Base-by-base conservation (phyloP, 2,888 invertebrate genomes). In the Sarcophaga subvicina region DNA sequence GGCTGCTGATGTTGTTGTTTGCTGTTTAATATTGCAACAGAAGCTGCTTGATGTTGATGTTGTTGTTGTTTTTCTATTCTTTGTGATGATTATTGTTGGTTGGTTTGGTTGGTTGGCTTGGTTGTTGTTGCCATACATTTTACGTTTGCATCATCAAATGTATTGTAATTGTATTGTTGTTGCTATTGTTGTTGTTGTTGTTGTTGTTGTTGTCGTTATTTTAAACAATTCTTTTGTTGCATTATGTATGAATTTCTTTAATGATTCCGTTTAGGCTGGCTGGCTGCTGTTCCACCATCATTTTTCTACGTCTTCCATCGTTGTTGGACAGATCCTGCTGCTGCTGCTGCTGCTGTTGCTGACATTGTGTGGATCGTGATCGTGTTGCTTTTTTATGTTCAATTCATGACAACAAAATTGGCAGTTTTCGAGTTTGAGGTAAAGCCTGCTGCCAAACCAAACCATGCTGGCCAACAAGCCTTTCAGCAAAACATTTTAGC, bases 331-430 rank as follows among this genome's bases (percentile, higher is more conserved):
- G 60, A 69, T 76, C 66, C 75, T 80, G 71, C 12, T 76, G 25
- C 66, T 69, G 81, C 67, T 60, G 72, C 60, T 71, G 63, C 22
- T 64, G 27, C 27, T 27, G 27, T 17, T 64, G 22, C 37, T 8
- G n/a, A 22, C 63, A 59, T 80, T 75, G 76, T 71, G 80, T 71
- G 80, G 84, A 80, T 85, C 84, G 84, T 85, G 84, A 85, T 85
- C 84, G 84, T 85, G 84, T 80, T 84, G 73, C 20, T 71, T 54
- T 71, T 87, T 87, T 87, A 87, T 87, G 84, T 84, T 80, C 84
- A 87, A 82, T 87, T 87, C 87, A 87, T 87, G 87, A 87, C 87
- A 87, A 87, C 81, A 84, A 87, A 87, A 87, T 87, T 87, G 87
- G 84, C 87, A 87, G 87, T 84, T 87, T 84, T 54, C 12, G 54